Percentiles rank a stretch among this genome's conserved stretches.
These are phyloP conservation scores for Cassiopea xamachana DNA, from an alignment of 30 jellyfish, hydroid and myxozoan species.

Conservation along the genomic window DNA sequence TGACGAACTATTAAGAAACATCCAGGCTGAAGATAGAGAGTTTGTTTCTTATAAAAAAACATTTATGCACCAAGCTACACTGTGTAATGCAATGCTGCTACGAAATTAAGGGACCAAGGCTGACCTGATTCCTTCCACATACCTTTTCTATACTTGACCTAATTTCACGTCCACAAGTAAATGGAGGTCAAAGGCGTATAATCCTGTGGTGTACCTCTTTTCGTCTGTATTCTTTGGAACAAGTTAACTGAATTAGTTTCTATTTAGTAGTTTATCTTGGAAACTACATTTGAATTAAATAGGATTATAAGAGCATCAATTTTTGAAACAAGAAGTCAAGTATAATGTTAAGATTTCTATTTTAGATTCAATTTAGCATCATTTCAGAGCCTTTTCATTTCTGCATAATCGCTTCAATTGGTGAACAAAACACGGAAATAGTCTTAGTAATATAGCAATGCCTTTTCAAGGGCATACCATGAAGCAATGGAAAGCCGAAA, in stretches of 20 bases:
- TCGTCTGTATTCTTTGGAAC: not conserved
- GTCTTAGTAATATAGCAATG: conserved; percentile 1
- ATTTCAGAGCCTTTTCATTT: conserved; percentile 13
- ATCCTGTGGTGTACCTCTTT: not conserved
- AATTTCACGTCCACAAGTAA: not conserved
- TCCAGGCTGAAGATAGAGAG: too few species aligned
- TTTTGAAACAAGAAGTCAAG: conserved; percentile 36
- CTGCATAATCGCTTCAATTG: not conserved
- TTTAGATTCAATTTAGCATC: conserved; percentile 23
- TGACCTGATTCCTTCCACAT: not conserved
- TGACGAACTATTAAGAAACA: too few species aligned
- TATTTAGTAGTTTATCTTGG: conserved; percentile 28
- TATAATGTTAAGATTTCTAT: not conserved
- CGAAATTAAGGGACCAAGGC: not conserved
- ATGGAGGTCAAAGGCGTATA: conserved; percentile 5
- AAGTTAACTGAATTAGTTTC: conserved; percentile 26
- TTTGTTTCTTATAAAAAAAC: too few species aligned
- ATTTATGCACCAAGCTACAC: not conserved
- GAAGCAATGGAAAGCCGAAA: not conserved
- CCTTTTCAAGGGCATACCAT: not conserved
- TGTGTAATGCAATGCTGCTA: not conserved
- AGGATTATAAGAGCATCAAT: conserved; percentile 33
- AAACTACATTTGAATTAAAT: conserved; percentile 13
- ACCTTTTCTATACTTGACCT: not conserved
- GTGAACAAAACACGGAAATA: conserved; percentile 7